Percentiles rank a stretch among this genome's conserved stretches.
Evolutionary conservation across 1,140 invertebrate genomes (phyloP).

Genomic region (Cotesia typhae): DNA sequence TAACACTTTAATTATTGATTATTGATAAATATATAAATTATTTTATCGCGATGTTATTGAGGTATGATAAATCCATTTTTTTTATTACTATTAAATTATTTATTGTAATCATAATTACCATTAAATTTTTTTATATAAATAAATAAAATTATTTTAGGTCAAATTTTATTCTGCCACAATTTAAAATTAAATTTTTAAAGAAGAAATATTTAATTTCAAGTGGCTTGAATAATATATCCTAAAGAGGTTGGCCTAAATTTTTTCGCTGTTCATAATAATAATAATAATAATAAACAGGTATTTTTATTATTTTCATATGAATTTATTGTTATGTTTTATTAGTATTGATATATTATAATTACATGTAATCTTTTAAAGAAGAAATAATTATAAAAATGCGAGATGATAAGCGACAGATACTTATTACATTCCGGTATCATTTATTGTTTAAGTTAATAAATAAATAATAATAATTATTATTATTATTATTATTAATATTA

Average conservation of each 20-base stretch:
- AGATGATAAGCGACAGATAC: constrained; percentile 31
- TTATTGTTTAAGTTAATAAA: constrained; percentile 52
- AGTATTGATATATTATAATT: no score
- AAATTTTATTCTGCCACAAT: no score
- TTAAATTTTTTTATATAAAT: background rate
- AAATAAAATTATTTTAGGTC: background rate
- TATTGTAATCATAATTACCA: constrained; percentile 29
- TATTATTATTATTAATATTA: no score
- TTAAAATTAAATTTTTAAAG: no score
- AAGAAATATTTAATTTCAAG: background rate
- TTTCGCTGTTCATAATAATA: background rate
- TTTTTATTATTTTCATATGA: constrained; percentile 2
- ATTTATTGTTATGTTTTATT: no score
- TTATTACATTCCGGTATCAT: constrained; percentile 61
- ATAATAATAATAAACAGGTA: constrained; percentile 12
- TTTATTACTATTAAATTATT: constrained; percentile 34
- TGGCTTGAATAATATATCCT: background rate
- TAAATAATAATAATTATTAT: constrained; percentile 36
- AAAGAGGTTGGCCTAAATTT: background rate
- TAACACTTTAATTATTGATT: constrained; percentile 14
- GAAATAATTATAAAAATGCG: background rate
- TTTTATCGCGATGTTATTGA: constrained; percentile 26
- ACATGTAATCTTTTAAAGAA: no score
- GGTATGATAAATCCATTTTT: constrained; percentile 13
- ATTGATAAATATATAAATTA: constrained; percentile 24